Evolutionary conservation across 2,113 vertebrate genomes (phyloP).

Genomic region (Lanius ludovicianus): DNA sequence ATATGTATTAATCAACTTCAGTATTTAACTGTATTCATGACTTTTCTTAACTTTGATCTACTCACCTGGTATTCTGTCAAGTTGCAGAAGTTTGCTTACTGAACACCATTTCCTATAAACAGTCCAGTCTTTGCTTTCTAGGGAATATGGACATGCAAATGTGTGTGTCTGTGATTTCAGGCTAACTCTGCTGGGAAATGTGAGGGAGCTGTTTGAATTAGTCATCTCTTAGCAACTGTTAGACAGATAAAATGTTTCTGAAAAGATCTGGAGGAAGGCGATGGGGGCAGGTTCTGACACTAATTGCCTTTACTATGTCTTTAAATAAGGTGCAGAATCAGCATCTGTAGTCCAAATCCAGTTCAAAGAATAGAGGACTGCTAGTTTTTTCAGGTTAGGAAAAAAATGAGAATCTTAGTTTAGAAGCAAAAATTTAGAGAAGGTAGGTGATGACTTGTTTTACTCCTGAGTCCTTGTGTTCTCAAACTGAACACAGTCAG

Average conservation of each 20-base stretch:
- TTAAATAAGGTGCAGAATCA: background rate
- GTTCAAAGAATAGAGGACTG: background rate
- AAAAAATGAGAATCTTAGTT: background rate
- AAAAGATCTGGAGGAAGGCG: background rate
- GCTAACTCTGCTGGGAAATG: background rate
- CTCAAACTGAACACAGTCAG: background rate
- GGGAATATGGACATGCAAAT: background rate
- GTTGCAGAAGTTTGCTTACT: background rate
- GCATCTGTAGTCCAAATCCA: background rate
- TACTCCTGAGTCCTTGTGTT: background rate
- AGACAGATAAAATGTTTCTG: background rate
- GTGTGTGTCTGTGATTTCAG: background rate
- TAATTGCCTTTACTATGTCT: background rate
- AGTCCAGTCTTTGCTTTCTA: background rate
- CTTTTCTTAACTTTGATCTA: background rate
- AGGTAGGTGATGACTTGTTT: background rate
- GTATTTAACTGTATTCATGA: background rate
- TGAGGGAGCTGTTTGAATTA: background rate
- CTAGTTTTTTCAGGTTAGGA: background rate
- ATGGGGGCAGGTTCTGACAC: background rate
- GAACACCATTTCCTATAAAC: background rate
- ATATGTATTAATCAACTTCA: background rate
- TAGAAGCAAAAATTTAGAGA: background rate
- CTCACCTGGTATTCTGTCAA: background rate
- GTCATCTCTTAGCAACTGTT: background rate